Conservation (phyloP, 2,888 invertebrate genomes). For the Apantesis nais region DNA sequence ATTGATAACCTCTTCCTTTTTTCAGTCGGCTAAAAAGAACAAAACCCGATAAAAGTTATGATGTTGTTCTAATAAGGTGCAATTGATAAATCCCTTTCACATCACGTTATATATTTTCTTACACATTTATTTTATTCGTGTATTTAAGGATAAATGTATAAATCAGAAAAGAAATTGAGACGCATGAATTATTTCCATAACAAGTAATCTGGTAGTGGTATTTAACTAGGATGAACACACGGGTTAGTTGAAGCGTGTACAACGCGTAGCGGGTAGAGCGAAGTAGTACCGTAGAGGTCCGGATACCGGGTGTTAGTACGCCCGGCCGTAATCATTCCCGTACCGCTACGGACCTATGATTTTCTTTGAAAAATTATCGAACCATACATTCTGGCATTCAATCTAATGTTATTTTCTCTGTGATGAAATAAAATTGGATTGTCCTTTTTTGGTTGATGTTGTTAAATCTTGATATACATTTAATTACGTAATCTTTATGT, state of each 20-base stretch:
- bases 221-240: slow-evolving; percentile 56
- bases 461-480: neutral
- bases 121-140: neutral
- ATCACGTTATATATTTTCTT: neutral
- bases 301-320: slow-evolving; percentile 27
- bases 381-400: slow-evolving; percentile 30
- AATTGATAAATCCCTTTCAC: neutral
- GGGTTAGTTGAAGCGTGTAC: slow-evolving; percentile 60
- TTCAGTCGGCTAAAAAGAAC: no score
- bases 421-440: slow-evolving; percentile 18
- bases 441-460: slow-evolving; percentile 1
- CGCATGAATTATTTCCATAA: slow-evolving; percentile 26
- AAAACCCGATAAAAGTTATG: no score
- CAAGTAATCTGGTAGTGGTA: slow-evolving; percentile 23
- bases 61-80: no score
- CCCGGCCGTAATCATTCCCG: slow-evolving; percentile 57
- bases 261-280: slow-evolving; percentile 51
- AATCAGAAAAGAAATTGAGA: neutral
- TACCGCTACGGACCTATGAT: slow-evolving; percentile 44
- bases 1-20: no score
- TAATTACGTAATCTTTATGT: neutral
- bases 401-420: slow-evolving; percentile 21
- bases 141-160: neutral
- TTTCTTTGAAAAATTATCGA: slow-evolving; percentile 36
- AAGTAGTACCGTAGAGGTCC: slow-evolving; percentile 30